phyloP scores from a whole-genome alignment of 2,888 invertebrate genomes.

The Schizaphis graminum region DNA sequence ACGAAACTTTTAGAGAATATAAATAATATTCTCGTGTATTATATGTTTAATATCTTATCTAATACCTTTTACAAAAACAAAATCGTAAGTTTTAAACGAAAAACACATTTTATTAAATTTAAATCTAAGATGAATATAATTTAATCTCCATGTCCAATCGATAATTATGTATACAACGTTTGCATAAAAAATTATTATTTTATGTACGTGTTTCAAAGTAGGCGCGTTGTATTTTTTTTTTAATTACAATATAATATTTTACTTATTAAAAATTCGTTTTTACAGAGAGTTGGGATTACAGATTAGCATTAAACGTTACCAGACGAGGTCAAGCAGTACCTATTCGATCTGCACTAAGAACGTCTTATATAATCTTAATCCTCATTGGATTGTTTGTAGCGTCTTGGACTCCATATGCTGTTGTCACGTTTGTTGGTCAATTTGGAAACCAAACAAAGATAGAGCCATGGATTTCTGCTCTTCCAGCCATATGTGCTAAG shows the following conservation, averaged over 20 bases:
- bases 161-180: not conserved
- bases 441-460: constrained; percentile 70
- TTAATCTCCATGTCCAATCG: not conserved
- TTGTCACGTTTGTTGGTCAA: constrained; percentile 72
- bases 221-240: not conserved
- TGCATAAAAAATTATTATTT: not conserved
- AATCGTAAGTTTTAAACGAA: not conserved
- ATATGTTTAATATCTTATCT: not conserved
- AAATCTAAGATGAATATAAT: too few species aligned
- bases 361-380: constrained; percentile 71
- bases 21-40: not conserved
- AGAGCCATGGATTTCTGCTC: constrained; percentile 71
- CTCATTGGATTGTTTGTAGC: constrained; percentile 71
- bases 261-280: not conserved
- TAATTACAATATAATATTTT: not conserved
- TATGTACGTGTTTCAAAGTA: not conserved
- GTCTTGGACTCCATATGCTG: constrained; percentile 73
- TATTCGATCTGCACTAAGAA: constrained; percentile 68
- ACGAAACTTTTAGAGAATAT: not conserved
- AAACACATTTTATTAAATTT: not conserved
- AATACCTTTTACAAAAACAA: not conserved
- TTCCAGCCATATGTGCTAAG: constrained; percentile 73
- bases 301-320: constrained; percentile 35
- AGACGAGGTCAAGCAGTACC: constrained; percentile 59
- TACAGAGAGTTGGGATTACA: constrained; percentile 47